Conservation (phyloP, 2,888 invertebrate species). For the Laspeyria flexula region DNA sequence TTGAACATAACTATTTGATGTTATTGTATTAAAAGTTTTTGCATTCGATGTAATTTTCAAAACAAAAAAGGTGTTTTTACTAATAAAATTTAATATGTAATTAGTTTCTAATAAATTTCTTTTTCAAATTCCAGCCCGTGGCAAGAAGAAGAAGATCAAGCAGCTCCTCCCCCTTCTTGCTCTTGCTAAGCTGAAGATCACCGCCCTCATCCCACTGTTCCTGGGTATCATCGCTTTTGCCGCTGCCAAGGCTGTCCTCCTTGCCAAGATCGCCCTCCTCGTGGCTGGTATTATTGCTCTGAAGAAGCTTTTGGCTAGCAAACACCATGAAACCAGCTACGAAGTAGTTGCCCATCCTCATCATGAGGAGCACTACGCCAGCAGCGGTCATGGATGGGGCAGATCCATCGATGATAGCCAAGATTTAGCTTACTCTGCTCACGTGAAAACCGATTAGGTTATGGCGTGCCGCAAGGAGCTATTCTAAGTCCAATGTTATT, state of each 20-base stretch:
- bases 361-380: slow-evolving; percentile 84
- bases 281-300: slow-evolving; percentile 90
- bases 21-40: no score
- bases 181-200: slow-evolving; percentile 91
- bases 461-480: slow-evolving; percentile 51
- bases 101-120: no score
- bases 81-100: no score
- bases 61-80: no score
- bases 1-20: no score
- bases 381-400: slow-evolving; percentile 89
- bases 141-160: slow-evolving; percentile 93
- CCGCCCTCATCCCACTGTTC: slow-evolving; percentile 91
- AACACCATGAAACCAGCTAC: slow-evolving; percentile 89
- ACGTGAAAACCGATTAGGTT: slow-evolving; percentile 73
- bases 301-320: slow-evolving; percentile 90
- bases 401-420: slow-evolving; percentile 82
- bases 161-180: slow-evolving; percentile 91
- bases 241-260: slow-evolving; percentile 94
- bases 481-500: slow-evolving; percentile 50
- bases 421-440: slow-evolving; percentile 87
- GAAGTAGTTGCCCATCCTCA: slow-evolving; percentile 91
- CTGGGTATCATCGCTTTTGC: slow-evolving; percentile 91
- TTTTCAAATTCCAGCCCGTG: slow-evolving; percentile 90
- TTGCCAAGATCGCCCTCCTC: slow-evolving; percentile 93
- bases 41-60: no score